Base-by-base conservation (phyloP, 2,888 invertebrate species). In the Argyresthia goedartella region DNA sequence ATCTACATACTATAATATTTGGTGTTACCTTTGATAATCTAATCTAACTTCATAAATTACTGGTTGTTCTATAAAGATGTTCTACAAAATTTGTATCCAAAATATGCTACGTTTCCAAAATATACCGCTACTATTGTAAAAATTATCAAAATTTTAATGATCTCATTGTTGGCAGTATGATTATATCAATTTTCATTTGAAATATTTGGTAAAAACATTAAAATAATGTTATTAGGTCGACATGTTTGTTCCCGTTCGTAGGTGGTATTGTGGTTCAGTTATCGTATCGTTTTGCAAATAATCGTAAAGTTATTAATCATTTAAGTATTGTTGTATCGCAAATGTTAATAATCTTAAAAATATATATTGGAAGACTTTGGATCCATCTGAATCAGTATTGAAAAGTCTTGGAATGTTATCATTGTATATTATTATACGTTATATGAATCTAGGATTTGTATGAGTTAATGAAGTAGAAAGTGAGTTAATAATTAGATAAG, bases 11-110 rank as follows among this genome's bases (percentile, higher is more conserved):
- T 43, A 43, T 16, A 43, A 50, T 50, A 25, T 34, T 43, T 50
- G 49, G 49, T 41, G 50, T 47, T 47, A 16, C 10, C 35, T 15
- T 73, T 68, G 61, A 71, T 76, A 82, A 81, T 67, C 81, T 76
- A 82, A 81, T 67, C 81, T 85, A 85, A 71, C 78, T 77, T 79
- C 34, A 39, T 13, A 36, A 44, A 44, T 81, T 85, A 85, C 71
- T 78, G 79, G 80, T 76, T 79, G 79, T 76, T 67, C 64, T 60
- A 67, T 69, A 66, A 60, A 25, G 25, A 25, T 60, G 63, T 78
- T 81, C 79, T 62, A 56, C 61, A 65, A 75, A 82, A 77, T 68
- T 63, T 71, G 61, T 73, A 65, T 84, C 81, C 74, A 84, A 85
- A 85, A 85, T 84, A 84, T 46, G 4, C 76, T 78, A 81, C 77